Evolutionary conservation across 2,797 vertebrate species (phyloP).

Genomic region (Syndactyla subalaris): DNA sequence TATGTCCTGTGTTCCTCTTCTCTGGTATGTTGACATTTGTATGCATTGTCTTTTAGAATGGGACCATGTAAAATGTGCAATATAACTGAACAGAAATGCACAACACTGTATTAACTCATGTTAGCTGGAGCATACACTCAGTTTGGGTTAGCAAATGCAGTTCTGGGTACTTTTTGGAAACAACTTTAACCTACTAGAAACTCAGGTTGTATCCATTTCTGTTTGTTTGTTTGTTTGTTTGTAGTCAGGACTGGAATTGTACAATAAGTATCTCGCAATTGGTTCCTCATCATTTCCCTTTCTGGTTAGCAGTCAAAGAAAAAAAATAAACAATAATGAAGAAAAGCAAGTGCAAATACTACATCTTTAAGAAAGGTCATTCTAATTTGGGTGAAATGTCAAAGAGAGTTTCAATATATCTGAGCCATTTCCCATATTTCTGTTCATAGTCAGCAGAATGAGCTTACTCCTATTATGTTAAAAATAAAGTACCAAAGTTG

Average conservation of each 20-base stretch:
- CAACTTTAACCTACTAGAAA: not conserved
- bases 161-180: not conserved
- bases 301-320: not conserved
- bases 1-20: not conserved
- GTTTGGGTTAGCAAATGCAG: not conserved
- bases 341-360: conserved; percentile 14
- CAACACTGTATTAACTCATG: not conserved
- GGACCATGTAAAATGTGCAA: not conserved
- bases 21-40: not conserved
- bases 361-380: not conserved
- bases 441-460: conserved; percentile 27
- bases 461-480: conserved; percentile 6
- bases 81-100: not conserved
- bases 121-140: not conserved
- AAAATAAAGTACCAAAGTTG: conserved; percentile 10
- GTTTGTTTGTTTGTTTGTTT: not conserved
- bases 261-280: not conserved
- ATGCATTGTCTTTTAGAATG: not conserved
- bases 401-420: conserved; percentile 11
- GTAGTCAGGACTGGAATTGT: not conserved
- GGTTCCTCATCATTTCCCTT: not conserved
- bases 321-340: not conserved
- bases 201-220: not conserved
- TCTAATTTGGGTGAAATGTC: conserved; percentile 13
- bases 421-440: conserved; percentile 27